These are phyloP conservation scores for Himalopsyche anomala DNA, from an alignment of 2,888 invertebrate species.

Conservation along the genomic window DNA sequence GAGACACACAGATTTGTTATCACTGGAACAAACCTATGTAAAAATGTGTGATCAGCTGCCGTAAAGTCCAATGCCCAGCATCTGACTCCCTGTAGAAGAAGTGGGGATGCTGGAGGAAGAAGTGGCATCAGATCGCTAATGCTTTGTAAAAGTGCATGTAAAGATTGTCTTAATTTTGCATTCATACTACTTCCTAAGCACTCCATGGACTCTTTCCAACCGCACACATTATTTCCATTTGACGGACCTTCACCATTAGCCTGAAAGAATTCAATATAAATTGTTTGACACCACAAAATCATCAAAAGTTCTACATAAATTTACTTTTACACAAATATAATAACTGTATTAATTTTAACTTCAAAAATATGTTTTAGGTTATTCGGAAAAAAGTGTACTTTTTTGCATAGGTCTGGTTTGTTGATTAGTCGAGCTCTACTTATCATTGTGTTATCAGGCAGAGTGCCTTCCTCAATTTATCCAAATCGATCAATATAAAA, in stretches of 20 bases:
- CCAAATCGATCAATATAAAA: too few species aligned
- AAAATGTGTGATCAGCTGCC: conserved; percentile 91
- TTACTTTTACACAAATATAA: too few species aligned
- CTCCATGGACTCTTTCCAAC: conserved; percentile 54
- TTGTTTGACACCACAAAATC: too few species aligned
- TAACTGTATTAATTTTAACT: too few species aligned
- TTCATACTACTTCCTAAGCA: conserved; percentile 46
- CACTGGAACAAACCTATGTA: conserved; percentile 79
- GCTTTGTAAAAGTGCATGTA: conserved; percentile 92
- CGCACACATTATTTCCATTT: conserved; percentile 45
- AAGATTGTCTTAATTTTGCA: conserved; percentile 77
- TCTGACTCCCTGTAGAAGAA: conserved; percentile 93
- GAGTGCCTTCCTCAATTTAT: too few species aligned
- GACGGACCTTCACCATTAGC: conserved; percentile 17
- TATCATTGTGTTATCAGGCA: too few species aligned
- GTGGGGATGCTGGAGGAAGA: conserved; percentile 89
- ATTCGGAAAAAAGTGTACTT: too few species aligned
- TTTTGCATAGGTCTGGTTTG: too few species aligned
- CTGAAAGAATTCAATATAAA: neutral
- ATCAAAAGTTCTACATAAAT: too few species aligned
- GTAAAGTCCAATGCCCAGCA: conserved; percentile 96
- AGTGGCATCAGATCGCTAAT: conserved; percentile 94
- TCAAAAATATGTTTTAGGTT: too few species aligned
- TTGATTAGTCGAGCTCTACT: too few species aligned
- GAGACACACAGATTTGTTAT: neutral